Conservation (phyloP, 2,888 invertebrate species). For the Apotomis capreana region DNA sequence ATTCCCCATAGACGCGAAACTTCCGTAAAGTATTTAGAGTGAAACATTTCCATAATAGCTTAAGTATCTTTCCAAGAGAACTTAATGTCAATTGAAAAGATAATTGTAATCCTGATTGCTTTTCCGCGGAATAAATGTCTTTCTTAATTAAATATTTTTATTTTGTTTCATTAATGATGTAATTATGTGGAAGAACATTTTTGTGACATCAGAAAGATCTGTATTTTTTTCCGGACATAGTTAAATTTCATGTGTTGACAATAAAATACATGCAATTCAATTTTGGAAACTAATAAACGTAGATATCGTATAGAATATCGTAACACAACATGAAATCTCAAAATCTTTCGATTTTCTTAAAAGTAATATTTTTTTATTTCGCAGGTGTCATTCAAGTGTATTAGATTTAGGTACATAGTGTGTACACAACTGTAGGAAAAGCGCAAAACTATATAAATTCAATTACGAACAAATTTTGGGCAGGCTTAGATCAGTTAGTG, state of each 20-base stretch:
- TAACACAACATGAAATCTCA: too few relatives aligned
- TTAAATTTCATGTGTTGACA: too few relatives aligned
- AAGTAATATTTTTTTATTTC: too few relatives aligned
- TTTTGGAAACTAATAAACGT: too few relatives aligned
- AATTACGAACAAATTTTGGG: slow-evolving; percentile 11
- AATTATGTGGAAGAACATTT: slow-evolving; percentile 3
- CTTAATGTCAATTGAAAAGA: slow-evolving; percentile 29
- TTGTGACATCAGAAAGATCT: slow-evolving; percentile 1
- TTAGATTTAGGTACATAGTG: too few relatives aligned
- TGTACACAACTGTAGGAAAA: background rate
- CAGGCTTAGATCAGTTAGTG: slow-evolving; percentile 10
- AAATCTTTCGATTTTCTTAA: too few relatives aligned
- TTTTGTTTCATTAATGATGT: slow-evolving; percentile 3
- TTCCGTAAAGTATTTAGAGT: slow-evolving; percentile 27
- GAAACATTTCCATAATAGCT: slow-evolving; percentile 29
- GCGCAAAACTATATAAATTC: background rate
- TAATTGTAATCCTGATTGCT: slow-evolving; percentile 35
- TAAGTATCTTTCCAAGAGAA: slow-evolving; percentile 22
- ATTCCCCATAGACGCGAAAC: slow-evolving; percentile 9
- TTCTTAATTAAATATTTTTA: slow-evolving; percentile 18
- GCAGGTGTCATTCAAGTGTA: too few relatives aligned
- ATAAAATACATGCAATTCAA: too few relatives aligned
- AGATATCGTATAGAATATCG: too few relatives aligned
- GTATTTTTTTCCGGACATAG: background rate
- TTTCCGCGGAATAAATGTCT: slow-evolving; percentile 18